Evolutionary conservation across 2,888 invertebrate genomes (phyloP).

Genomic region (Timema podura): DNA sequence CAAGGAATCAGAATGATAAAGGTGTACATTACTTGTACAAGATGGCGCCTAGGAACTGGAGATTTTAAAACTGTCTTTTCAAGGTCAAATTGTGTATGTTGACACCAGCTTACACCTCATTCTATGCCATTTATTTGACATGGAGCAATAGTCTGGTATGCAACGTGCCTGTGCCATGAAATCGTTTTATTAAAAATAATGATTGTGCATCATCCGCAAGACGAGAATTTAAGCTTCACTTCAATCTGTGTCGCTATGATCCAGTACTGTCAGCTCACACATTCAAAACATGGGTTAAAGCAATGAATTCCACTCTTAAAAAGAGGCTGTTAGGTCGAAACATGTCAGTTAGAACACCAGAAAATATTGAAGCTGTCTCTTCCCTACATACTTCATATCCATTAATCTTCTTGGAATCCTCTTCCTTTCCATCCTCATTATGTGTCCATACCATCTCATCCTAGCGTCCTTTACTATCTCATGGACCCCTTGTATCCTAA

Average conservation of each 20-base stretch:
- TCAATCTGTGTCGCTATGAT: not conserved
- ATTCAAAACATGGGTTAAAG: constrained; percentile 7
- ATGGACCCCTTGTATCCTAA: no score
- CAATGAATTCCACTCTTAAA: not conserved
- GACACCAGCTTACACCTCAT: no score
- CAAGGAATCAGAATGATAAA: no score
- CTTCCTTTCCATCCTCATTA: not conserved
- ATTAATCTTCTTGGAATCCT: no score
- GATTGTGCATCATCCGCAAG: not conserved
- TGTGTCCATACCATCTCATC: not conserved
- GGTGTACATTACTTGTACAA: no score
- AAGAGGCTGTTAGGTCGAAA: constrained; percentile 17
- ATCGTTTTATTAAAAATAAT: not conserved
- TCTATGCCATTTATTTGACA: not conserved
- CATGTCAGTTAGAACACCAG: no score
- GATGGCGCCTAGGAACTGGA: no score
- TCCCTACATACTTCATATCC: not conserved
- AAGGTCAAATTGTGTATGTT: no score
- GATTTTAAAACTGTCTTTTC: no score
- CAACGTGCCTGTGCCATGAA: not conserved
- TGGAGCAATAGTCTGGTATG: not conserved
- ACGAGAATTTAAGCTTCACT: not conserved
- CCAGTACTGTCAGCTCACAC: not conserved
- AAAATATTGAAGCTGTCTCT: constrained; percentile 6
- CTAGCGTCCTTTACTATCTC: constrained; percentile 2